Conservation (phyloP, 2,113 vertebrate species). For the Paratilapia polleni region DNA sequence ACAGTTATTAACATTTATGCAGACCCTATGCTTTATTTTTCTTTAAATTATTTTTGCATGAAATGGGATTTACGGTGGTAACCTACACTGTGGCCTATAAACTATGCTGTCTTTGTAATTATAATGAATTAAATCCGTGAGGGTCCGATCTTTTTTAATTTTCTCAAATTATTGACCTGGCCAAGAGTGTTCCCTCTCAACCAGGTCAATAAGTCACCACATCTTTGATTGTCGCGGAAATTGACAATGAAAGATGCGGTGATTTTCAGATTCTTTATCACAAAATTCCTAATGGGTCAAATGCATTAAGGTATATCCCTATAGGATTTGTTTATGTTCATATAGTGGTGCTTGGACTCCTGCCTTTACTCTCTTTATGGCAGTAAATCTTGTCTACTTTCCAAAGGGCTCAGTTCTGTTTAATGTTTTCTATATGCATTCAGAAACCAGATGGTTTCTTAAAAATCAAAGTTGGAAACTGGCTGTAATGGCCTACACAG, state of each 20-base stretch:
- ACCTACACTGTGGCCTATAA: too few relatives aligned
- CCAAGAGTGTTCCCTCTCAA: too few relatives aligned
- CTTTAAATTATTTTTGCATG: too few relatives aligned
- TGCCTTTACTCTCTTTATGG: background rate
- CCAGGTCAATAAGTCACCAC: too few relatives aligned
- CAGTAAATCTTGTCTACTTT: background rate
- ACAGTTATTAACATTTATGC: background rate
- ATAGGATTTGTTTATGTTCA: background rate
- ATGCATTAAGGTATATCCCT: background rate
- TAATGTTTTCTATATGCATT: background rate
- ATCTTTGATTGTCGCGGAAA: too few relatives aligned
- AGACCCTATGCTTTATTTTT: too few relatives aligned
- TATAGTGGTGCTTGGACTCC: background rate
- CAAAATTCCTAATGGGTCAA: background rate
- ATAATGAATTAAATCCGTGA: background rate
- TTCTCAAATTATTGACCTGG: background rate
- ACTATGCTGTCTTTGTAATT: too few relatives aligned
- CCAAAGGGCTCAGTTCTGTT: background rate
- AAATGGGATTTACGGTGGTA: background rate
- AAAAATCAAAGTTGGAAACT: background rate
- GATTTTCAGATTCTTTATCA: background rate
- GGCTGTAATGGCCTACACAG: too few relatives aligned
- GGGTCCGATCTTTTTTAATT: background rate
- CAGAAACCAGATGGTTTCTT: background rate
- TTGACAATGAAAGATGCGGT: background rate